A percentile compares a stretch with the other conserved stretches of the same genome.
Evolutionary conservation across 2,113 vertebrate species (phyloP).

Genomic region (Mola mola): DNA sequence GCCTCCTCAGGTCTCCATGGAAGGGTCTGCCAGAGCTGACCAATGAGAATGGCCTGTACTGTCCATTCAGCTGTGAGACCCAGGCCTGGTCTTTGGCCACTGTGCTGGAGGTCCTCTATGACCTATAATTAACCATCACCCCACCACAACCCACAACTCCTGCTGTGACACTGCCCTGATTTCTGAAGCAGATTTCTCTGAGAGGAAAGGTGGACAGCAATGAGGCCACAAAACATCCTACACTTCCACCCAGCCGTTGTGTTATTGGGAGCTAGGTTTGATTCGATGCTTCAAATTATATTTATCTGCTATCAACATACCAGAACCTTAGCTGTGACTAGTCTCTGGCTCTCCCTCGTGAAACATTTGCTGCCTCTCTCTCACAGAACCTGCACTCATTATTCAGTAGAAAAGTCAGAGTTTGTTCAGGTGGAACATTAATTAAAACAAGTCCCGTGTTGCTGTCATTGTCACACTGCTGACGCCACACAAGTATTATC

Average conservation of each 20-base stretch:
- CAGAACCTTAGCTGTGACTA: background rate
- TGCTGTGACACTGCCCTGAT: too few species aligned
- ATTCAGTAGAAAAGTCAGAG: too few species aligned
- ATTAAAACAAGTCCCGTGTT: too few species aligned
- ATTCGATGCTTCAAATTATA: background rate
- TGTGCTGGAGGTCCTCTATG: conserved; percentile 87
- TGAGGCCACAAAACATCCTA: background rate
- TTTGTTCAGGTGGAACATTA: too few species aligned
- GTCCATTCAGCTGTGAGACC: conserved; percentile 96
- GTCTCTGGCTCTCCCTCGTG: too few species aligned
- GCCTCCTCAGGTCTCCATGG: conserved; percentile 88
- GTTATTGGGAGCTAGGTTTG: background rate
- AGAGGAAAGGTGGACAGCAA: too few species aligned
- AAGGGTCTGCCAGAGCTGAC: conserved; percentile 97
- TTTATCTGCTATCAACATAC: background rate
- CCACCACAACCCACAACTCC: background rate
- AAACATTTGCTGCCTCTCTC: too few species aligned
- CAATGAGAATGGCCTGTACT: conserved; percentile 93
- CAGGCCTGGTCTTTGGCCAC: conserved; percentile 94
- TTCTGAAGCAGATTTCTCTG: too few species aligned
- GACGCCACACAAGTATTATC: too few species aligned
- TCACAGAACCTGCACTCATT: too few species aligned
- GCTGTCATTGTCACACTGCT: too few species aligned
- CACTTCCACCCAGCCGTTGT: background rate
- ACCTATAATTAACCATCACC: conserved; percentile 44